Base-by-base conservation (phyloP, 2,113 vertebrate genomes). In the Antechinus stuartii region DNA sequence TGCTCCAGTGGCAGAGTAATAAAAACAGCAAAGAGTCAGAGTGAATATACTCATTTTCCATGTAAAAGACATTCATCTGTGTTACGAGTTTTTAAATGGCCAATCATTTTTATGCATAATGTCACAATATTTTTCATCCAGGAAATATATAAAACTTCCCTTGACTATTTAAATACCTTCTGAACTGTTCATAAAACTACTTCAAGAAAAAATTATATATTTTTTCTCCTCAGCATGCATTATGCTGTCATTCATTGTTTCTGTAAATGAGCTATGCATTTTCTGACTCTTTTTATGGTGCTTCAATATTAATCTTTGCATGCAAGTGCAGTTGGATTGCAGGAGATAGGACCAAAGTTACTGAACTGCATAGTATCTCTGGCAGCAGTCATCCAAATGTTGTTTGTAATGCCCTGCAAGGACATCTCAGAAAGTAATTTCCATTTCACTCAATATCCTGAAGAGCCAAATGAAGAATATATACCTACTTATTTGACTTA, bases 131-230 rank as follows among this genome's bases (percentile, higher is more conserved):
- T 97, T 97, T 96, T 94, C 53, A 96, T 93, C 49, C 53, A 91
- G 55, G 22, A 97, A 95, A 96, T 0, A 95, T 90, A 25, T 91
- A 92, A 92, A 97, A 54, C 47, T 94, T 96, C 61, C 30, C 1
- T 91, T 96, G 92, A 95, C 89, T 91, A 76, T 95, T 96, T 92
- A 95, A 98, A 96, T 52, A 54, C 16, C 46, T 95, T 53, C 47
- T 0, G 91, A 97, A 55, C 0, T 94, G 14, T 47, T 96, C 16
- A 90, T 95, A 95, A 90, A 98, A 93, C 12, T 90, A 94, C 47
- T 95, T 76, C 8, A 96, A 84, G n/a, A 94, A 97, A 96, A 97
- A 94, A 96, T 91, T 96, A 92, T 90, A 93, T 94, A 46, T 92
- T 93, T 50, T 93, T 93, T 93, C 93, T 84, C 16, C 68, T 94